phyloP scores from a whole-genome alignment of 2,888 invertebrate species.

The Drosophila setosimentum region DNA sequence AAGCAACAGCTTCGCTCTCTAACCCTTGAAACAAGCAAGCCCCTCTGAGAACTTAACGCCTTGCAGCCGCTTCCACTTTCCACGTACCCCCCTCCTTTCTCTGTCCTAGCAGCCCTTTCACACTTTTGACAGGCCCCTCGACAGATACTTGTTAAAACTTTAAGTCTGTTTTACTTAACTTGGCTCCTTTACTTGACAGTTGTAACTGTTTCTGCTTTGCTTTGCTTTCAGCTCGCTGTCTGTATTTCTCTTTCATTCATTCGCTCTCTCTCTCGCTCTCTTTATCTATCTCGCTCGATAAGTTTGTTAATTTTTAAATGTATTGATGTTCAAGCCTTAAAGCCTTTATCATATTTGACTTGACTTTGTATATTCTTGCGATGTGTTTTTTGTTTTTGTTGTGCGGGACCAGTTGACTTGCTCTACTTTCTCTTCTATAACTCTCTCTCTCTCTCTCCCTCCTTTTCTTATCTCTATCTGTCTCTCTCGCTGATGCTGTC shows the following conservation, averaged over 20 bases:
- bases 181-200: constrained; percentile 76
- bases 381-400: constrained; percentile 5
- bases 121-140: constrained; percentile 36
- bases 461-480: constrained; percentile 1
- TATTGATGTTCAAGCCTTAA: constrained; percentile 49
- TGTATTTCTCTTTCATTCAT: background rate
- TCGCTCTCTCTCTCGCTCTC: background rate
- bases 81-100: background rate
- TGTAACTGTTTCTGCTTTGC: constrained; percentile 72
- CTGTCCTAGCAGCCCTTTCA: background rate
- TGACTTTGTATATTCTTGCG: background rate
- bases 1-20: constrained; percentile 63
- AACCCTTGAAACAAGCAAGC: background rate
- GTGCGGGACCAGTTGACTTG: constrained; percentile 62
- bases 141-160: constrained; percentile 77
- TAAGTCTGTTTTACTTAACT: constrained; percentile 80
- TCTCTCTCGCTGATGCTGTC: background rate
- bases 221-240: constrained; percentile 17
- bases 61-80: constrained; percentile 28
- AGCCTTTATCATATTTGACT: constrained; percentile 47
- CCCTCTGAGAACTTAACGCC: constrained; percentile 52
- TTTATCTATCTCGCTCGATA: constrained; percentile 11
- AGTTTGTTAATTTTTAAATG: constrained; percentile 50
- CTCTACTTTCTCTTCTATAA: constrained; percentile 33
- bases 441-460: constrained; percentile 6